Evolutionary conservation across 2,797 vertebrate species (phyloP).

Genomic region (Mus caroli): DNA sequence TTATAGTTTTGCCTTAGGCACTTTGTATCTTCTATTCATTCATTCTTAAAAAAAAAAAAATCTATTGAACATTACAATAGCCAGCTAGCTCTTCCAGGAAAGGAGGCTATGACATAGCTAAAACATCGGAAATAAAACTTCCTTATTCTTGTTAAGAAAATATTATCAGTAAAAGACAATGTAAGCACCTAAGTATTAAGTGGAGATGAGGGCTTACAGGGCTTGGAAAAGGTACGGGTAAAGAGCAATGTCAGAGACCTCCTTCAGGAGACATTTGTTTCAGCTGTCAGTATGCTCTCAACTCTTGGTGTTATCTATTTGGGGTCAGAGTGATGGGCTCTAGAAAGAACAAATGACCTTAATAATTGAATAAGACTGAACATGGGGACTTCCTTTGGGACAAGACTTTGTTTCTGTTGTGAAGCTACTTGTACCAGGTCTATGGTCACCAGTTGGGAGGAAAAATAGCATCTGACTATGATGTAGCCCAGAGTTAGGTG

Average conservation of each 20-base stretch:
- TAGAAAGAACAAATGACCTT: not conserved
- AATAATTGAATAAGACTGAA: not conserved
- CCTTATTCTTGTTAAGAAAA: not conserved
- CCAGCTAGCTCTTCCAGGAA: not conserved
- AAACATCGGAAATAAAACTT: not conserved
- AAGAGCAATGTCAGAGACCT: not conserved
- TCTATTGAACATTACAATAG: not conserved
- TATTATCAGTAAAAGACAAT: not conserved
- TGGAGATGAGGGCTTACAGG: not conserved
- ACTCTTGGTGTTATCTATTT: not conserved
- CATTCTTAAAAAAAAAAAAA: not conserved
- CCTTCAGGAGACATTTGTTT: not conserved
- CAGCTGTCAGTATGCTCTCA: not conserved
- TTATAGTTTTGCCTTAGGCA: not conserved
- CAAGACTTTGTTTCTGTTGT: not conserved
- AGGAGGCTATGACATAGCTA: not conserved
- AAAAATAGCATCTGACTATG: not conserved
- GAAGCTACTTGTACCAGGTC: not conserved
- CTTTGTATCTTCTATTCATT: not conserved
- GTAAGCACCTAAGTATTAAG: not conserved
- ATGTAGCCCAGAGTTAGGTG: not conserved
- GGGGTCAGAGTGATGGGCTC: not conserved
- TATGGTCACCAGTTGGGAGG: not conserved
- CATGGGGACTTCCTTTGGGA: not conserved
- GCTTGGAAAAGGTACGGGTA: not conserved